Conservation (phyloP, 2,797 vertebrate genomes). For the Furcifer pardalis region DNA sequence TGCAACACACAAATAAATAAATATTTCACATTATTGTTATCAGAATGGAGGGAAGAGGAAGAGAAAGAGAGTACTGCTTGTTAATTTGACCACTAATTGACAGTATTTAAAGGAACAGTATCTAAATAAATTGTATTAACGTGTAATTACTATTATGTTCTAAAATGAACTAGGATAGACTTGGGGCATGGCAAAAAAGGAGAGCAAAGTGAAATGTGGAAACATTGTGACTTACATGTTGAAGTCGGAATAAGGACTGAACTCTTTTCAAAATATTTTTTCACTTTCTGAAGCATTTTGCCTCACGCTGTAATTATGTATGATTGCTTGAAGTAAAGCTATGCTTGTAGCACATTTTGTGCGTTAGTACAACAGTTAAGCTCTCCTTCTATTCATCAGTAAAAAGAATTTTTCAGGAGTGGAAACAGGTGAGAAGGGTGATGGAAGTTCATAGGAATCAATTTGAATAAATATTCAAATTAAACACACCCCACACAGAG, state of each 20-base stretch:
- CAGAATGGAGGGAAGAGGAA: too few species aligned
- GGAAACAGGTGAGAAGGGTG: background rate
- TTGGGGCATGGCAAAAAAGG: slow-evolving; percentile 45
- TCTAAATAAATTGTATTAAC: too few species aligned
- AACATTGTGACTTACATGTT: slow-evolving; percentile 39
- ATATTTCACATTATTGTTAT: too few species aligned
- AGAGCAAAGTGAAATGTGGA: slow-evolving; percentile 32
- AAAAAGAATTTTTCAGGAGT: slow-evolving; percentile 31
- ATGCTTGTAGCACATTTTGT: slow-evolving; percentile 43
- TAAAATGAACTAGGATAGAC: slow-evolving; percentile 48
- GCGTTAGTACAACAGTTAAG: slow-evolving; percentile 31
- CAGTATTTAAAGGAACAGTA: too few species aligned
- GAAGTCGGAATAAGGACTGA: slow-evolving; percentile 48
- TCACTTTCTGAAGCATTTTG: slow-evolving; percentile 54
- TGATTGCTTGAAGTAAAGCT: slow-evolving; percentile 63
- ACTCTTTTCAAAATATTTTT: slow-evolving; percentile 57
- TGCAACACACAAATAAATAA: too few species aligned
- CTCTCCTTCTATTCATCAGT: slow-evolving; percentile 9
- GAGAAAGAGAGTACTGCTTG: too few species aligned
- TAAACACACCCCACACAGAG: background rate
- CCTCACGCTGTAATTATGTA: slow-evolving; percentile 48
- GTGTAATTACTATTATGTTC: slow-evolving; percentile 11
- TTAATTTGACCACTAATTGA: too few species aligned
- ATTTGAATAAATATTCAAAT: background rate
- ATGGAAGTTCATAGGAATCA: background rate